A percentile compares a stretch with the other conserved stretches of the same genome.
Conservation (phyloP, 92 coral and sea anemone species). For the Heliopora coerulea region DNA sequence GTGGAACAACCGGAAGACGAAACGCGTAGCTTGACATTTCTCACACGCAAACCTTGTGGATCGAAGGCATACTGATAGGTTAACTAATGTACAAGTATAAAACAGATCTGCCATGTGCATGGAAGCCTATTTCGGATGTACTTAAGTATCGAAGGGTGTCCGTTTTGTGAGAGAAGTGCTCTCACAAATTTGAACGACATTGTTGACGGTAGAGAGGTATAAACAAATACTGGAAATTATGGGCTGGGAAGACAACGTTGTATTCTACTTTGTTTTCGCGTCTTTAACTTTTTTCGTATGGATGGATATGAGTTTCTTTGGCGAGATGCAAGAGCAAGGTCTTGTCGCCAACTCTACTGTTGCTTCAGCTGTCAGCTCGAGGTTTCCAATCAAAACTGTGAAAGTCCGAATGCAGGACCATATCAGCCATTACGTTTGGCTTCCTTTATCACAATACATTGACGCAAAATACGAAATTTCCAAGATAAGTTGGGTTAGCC, state of each 20-base stretch:
- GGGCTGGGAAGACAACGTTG: constrained; percentile 88
- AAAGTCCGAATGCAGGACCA: constrained; percentile 93
- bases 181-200: no score
- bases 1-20: no score
- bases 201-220: no score
- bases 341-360: constrained; percentile 61
- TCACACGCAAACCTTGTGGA: no score
- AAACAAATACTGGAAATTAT: background rate
- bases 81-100: no score
- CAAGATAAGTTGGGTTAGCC: constrained; percentile 71
- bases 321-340: constrained; percentile 85
- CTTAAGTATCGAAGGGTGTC: no score
- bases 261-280: constrained; percentile 80
- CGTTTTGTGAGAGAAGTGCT: no score
- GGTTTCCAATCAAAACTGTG: constrained; percentile 74
- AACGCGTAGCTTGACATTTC: no score
- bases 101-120: no score
- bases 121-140: no score
- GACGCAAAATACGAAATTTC: constrained; percentile 70
- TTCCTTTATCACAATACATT: constrained; percentile 75
- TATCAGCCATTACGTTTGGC: constrained; percentile 77
- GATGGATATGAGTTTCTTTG: constrained; percentile 93
- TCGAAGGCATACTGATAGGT: no score
- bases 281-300: constrained; percentile 81
- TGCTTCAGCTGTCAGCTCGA: constrained; percentile 61